These are phyloP conservation scores for Gobius niger DNA, from an alignment of 2,113 vertebrate species.

Conservation along the genomic window DNA sequence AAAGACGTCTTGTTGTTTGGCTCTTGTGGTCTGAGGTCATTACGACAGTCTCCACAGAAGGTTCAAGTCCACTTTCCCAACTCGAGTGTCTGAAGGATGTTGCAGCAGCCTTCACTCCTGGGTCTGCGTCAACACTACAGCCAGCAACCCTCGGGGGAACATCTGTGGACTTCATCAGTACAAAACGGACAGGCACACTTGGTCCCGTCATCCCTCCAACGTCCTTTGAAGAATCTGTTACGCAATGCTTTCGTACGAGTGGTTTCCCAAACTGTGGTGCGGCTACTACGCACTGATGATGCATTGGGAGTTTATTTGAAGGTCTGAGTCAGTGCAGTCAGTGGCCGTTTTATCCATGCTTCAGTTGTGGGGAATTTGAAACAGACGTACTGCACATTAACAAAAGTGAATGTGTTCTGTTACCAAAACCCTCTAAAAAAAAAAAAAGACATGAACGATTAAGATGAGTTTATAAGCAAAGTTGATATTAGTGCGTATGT, in stretches of 20 bases:
- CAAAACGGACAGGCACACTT: constrained; percentile 66
- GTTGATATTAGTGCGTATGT: too few species aligned
- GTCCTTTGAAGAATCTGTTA: constrained; percentile 52
- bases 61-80: not conserved
- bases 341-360: too few species aligned
- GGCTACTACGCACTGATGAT: not conserved
- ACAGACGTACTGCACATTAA: too few species aligned
- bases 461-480: too few species aligned
- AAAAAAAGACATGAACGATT: too few species aligned
- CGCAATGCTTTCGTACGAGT: constrained; percentile 4
- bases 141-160: constrained; percentile 45
- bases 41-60: not conserved
- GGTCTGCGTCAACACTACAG: constrained; percentile 3
- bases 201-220: constrained; percentile 40
- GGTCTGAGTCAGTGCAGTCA: too few species aligned
- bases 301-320: too few species aligned
- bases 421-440: too few species aligned
- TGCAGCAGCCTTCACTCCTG: not conserved
- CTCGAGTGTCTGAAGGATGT: not conserved
- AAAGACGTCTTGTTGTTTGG: constrained; percentile 15
- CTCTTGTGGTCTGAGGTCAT: constrained; percentile 9
- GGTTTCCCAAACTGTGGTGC: not conserved
- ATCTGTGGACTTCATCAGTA: constrained; percentile 69
- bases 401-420: too few species aligned
- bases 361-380: too few species aligned